Conservation (phyloP, 2,113 vertebrate genomes). For the Saguinus midas region DNA sequence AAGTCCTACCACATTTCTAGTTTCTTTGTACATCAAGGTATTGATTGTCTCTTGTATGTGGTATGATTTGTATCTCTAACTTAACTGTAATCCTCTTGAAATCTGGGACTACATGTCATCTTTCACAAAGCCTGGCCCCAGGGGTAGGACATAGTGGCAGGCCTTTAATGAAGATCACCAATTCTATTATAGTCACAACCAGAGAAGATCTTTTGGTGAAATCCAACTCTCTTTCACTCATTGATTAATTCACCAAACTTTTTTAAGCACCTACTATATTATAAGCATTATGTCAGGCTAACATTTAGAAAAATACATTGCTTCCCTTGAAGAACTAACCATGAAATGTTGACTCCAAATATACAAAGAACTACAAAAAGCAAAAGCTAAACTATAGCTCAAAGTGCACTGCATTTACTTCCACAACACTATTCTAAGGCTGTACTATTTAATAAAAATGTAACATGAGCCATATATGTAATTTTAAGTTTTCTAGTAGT, state of each 20-base stretch:
- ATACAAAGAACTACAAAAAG: not conserved
- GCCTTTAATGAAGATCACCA: not conserved
- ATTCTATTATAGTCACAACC: not conserved
- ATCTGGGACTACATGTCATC: not conserved
- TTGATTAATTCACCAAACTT: slow-evolving; percentile 25
- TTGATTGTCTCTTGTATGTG: not conserved
- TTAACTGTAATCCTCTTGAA: not conserved
- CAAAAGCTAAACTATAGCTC: not conserved
- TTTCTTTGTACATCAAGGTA: not conserved
- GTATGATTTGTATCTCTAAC: slow-evolving; percentile 8
- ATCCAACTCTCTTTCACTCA: not conserved
- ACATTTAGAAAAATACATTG: not conserved
- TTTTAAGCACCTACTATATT: not conserved
- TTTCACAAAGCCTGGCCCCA: not conserved
- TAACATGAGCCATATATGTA: not conserved
- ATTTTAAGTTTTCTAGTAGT: slow-evolving; percentile 12
- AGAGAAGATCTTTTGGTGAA: not conserved
- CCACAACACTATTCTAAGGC: not conserved
- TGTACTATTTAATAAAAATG: slow-evolving; percentile 2
- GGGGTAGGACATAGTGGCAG: not conserved
- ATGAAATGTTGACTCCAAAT: not conserved
- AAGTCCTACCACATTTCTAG: not conserved
- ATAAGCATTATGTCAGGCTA: not conserved
- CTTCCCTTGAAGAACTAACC: not conserved
- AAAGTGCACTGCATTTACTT: not conserved